Conservation (phyloP, 2,113 vertebrate species). For the Protomyctophum bolini region DNA sequence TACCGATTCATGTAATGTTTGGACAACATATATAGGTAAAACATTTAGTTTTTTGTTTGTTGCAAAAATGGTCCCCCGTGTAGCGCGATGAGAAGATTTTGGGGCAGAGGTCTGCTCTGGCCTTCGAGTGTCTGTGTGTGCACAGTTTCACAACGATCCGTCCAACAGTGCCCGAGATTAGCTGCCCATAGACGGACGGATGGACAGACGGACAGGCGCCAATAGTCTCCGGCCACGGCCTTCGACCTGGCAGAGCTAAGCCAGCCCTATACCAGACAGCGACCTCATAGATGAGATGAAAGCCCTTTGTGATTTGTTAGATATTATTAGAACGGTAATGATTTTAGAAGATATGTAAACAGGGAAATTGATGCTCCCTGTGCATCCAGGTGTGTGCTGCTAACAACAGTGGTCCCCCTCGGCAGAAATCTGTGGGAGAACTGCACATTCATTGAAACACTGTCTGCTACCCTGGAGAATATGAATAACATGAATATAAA, state of each 20-base stretch:
- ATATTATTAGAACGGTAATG: conserved; percentile 57
- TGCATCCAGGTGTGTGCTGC: conserved; percentile 70
- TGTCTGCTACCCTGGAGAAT: conserved; percentile 52
- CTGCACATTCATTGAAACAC: conserved; percentile 46
- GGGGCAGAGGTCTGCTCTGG: too few species aligned
- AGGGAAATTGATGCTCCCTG: conserved; percentile 27
- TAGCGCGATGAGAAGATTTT: too few species aligned
- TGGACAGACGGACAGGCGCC: too few species aligned
- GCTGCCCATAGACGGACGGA: too few species aligned
- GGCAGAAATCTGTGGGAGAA: conserved; percentile 49
- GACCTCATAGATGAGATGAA: conserved; percentile 47
- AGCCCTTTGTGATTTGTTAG: conserved; percentile 40
- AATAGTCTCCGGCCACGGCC: background rate
- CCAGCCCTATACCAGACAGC: conserved; percentile 41
- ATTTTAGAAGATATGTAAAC: conserved; percentile 36
- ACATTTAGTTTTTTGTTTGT: too few species aligned
- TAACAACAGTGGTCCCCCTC: conserved; percentile 53
- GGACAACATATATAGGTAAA: too few species aligned
- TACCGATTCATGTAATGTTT: too few species aligned
- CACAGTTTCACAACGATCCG: too few species aligned
- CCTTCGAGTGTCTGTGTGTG: too few species aligned
- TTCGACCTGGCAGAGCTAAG: conserved; percentile 32
- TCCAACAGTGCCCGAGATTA: too few species aligned
- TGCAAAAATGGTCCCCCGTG: too few species aligned
- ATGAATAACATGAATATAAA: conserved; percentile 58